Evolutionary conservation across 2,888 invertebrate species (phyloP).

Genomic region (Pristionchus japonicus): DNA sequence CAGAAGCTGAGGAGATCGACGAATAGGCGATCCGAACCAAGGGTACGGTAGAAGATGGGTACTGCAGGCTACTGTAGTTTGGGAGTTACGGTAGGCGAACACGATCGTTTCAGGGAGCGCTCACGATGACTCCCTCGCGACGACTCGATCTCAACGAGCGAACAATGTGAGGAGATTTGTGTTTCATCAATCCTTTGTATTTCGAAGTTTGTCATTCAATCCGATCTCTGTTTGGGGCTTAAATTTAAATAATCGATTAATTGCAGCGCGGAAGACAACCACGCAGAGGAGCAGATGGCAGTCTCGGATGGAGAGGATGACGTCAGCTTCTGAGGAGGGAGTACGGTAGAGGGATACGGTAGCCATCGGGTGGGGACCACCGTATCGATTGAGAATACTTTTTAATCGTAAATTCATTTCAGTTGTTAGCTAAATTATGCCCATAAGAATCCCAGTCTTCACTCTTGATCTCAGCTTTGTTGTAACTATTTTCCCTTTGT

Average conservation of each 20-base stretch:
- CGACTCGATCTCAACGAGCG: slow-evolving; percentile 20
- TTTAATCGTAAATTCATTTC: background rate
- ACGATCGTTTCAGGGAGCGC: background rate
- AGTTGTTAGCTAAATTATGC: background rate
- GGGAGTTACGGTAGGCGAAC: background rate
- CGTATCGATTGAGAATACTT: background rate
- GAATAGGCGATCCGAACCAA: background rate
- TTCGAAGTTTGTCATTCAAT: background rate
- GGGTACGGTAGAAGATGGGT: background rate
- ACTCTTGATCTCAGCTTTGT: background rate
- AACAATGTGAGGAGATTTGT: background rate
- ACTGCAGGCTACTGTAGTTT: no score
- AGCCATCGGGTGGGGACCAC: background rate
- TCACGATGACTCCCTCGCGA: background rate
- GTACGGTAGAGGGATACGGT: slow-evolving; percentile 28
- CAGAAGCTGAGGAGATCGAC: slow-evolving; percentile 8
- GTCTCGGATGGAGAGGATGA: slow-evolving; percentile 47
- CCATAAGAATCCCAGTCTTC: background rate
- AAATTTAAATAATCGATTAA: background rate
- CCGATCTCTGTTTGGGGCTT: no score
- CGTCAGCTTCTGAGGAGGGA: slow-evolving; percentile 43
- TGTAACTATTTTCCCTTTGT: background rate
- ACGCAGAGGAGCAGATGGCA: slow-evolving; percentile 37
- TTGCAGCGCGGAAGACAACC: slow-evolving; percentile 22
- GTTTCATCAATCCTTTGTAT: background rate